These are phyloP conservation scores for Lasioglossum pauxillum DNA, from an alignment of 2,888 invertebrate species.

Conservation along the genomic window DNA sequence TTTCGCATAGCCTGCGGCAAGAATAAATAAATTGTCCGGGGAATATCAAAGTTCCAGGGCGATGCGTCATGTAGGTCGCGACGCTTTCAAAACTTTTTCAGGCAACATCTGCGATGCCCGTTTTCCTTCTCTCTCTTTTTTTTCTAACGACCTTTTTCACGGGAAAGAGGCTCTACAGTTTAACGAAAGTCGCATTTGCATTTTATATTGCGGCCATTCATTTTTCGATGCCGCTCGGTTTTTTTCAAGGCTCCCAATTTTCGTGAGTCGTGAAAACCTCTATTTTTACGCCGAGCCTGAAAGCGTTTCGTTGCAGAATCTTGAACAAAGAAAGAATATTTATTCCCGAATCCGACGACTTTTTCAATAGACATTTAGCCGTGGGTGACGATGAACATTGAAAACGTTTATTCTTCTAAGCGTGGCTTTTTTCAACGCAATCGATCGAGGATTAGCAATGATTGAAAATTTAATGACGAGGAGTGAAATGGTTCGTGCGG, in stretches of 20 bases:
- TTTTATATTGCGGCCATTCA: constrained; percentile 60
- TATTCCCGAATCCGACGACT: background rate
- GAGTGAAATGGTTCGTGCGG: background rate
- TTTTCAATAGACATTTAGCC: constrained; percentile 1
- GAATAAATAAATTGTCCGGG: constrained; percentile 30
- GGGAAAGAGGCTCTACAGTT: constrained; percentile 24
- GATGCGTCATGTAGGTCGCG: constrained; percentile 23
- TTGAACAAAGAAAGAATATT: constrained; percentile 14
- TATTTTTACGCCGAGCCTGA: background rate
- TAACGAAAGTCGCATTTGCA: constrained; percentile 52
- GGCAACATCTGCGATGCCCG: constrained; percentile 35
- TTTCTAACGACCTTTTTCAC: constrained; percentile 37
- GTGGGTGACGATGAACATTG: background rate
- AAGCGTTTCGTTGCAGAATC: constrained; percentile 12
- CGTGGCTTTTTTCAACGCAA: background rate
- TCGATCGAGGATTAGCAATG: background rate
- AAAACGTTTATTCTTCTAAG: background rate
- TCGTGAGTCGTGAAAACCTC: constrained; percentile 27
- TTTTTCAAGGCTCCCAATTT: constrained; percentile 22
- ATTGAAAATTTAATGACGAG: constrained; percentile 6
- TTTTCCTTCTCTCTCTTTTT: background rate
- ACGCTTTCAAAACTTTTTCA: constrained; percentile 36
- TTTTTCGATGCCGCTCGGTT: constrained; percentile 28
- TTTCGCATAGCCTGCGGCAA: background rate
- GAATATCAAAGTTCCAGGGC: constrained; percentile 24